These are phyloP conservation scores for Rhabdomys pumilio DNA, from an alignment of 2,797 vertebrate species.

Conservation along the genomic window DNA sequence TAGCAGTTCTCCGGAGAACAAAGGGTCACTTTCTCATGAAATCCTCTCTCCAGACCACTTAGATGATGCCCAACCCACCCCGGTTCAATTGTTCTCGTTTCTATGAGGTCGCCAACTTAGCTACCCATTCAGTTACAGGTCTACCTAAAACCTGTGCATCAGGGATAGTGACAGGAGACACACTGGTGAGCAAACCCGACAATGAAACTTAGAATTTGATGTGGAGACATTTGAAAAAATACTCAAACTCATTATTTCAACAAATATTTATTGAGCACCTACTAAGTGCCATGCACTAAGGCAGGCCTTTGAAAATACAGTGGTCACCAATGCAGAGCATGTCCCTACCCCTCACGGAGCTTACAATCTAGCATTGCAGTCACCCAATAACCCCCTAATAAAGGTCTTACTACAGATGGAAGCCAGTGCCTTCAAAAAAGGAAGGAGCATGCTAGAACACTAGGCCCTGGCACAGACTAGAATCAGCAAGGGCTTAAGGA, in stretches of 20 bases:
- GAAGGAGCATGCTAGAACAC: slow-evolving; percentile 53
- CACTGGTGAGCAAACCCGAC: slow-evolving; percentile 57
- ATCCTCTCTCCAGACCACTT: slow-evolving; percentile 57
- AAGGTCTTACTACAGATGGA: slow-evolving; percentile 70
- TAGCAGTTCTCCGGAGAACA: slow-evolving; percentile 54
- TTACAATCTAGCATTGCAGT: slow-evolving; percentile 83
- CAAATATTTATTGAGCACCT: slow-evolving; percentile 85
- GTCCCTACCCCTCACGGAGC: slow-evolving; percentile 85
- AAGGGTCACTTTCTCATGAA: slow-evolving; percentile 60
- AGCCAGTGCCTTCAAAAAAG: slow-evolving; percentile 67
- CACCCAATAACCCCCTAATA: slow-evolving; percentile 58
- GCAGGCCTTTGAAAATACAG: slow-evolving; percentile 79
- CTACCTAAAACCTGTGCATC: slow-evolving; percentile 48
- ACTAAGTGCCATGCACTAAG: slow-evolving; percentile 74
- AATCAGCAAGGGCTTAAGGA: slow-evolving; percentile 49
- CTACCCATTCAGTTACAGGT: slow-evolving; percentile 46
- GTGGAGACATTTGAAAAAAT: slow-evolving; percentile 79
- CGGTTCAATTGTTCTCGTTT: slow-evolving; percentile 58
- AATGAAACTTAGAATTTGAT: slow-evolving; percentile 70
- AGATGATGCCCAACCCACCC: slow-evolving; percentile 38
- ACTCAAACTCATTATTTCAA: slow-evolving; percentile 85
- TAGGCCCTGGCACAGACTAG: slow-evolving; percentile 34
- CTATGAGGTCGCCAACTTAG: slow-evolving; percentile 24
- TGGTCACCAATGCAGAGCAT: slow-evolving; percentile 65
- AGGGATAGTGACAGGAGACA: slow-evolving; percentile 60